Evolutionary conservation across 2,113 vertebrate species (phyloP).

Genomic region (Calyptommatus sinebrachiatus): DNA sequence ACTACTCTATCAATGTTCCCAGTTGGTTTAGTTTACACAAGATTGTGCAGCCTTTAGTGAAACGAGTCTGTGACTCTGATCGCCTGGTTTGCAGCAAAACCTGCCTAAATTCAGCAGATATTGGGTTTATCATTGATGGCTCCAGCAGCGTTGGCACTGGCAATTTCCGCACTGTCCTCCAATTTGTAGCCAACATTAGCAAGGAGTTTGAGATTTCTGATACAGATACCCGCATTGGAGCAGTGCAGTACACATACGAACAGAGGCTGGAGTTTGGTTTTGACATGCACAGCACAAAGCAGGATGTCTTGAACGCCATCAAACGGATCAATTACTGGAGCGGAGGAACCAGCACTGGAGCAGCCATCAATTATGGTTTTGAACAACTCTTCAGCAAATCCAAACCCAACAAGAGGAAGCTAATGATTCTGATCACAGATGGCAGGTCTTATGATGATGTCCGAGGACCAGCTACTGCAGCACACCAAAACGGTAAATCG

Average conservation of each 20-base stretch:
- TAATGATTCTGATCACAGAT: slow-evolving; percentile 96
- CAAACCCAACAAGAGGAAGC: slow-evolving; percentile 95
- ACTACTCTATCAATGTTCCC: slow-evolving; percentile 83
- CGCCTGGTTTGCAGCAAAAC: slow-evolving; percentile 94
- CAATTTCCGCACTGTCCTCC: slow-evolving; percentile 93
- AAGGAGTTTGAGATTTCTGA: slow-evolving; percentile 95
- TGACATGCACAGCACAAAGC: slow-evolving; percentile 83
- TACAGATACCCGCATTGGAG: slow-evolving; percentile 89
- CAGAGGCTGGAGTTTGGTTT: slow-evolving; percentile 95
- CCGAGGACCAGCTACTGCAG: slow-evolving; percentile 79
- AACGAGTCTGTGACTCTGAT: slow-evolving; percentile 86
- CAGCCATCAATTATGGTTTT: slow-evolving; percentile 87
- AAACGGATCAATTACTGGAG: slow-evolving; percentile 95
- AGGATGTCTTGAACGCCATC: slow-evolving; percentile 86
- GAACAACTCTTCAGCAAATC: slow-evolving; percentile 95
- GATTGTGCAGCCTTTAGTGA: slow-evolving; percentile 84
- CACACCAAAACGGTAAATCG: slow-evolving; percentile 84
- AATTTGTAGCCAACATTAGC: slow-evolving; percentile 94
- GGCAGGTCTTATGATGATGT: slow-evolving; percentile 95
- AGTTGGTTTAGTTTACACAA: slow-evolving; percentile 93
- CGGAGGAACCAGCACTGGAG: slow-evolving; percentile 94
- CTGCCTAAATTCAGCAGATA: slow-evolving; percentile 93
- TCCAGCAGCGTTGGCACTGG: slow-evolving; percentile 93
- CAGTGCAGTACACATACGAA: slow-evolving; percentile 96
- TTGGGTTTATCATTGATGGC: slow-evolving; percentile 93